Base-by-base conservation (phyloP, 2,113 vertebrate species). In the Periophthalmus modestus region DNA sequence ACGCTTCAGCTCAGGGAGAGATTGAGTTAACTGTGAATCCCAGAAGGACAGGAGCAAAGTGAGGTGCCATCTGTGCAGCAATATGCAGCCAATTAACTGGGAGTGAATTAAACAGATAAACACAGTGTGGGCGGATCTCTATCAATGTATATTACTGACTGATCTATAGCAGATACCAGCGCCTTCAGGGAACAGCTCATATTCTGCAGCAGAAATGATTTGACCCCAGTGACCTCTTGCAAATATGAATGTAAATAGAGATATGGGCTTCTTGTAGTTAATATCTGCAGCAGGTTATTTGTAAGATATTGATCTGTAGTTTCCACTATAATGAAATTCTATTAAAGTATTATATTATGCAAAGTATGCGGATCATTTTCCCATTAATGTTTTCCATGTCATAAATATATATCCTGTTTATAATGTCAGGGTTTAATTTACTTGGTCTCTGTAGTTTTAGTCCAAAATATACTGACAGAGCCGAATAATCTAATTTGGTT, bases 61-160 rank as follows among this genome's bases (percentile, higher is more conserved):
- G 63, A 76, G 34, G 18, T 14, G 57, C 84, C 84, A 89, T 90
- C 85, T 89, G 89, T 24, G 84, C 75, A 15, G 77, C 81, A 81
- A 75, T 74, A 80, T 73, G 80, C 73, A 82, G 62, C 71, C 68
- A 78, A 89, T 89, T 84, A 87, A 85, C 68, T 50, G 43, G 71
- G 86, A 68, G 69, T 82, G 69, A 79, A 82, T 72, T 28, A 83
- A 81, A 28, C 54, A 62, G 74, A 86, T 79, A 69, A 79, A 82
- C 76, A 71, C 21, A 55, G n/a, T 3, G 23, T 43, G 62, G 34
- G 69, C 48, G 28, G 78, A 85, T 88, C 74, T 71, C 72, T 83
- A 82, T 54, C 16, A 15, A 75, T 78, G 74, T 46, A 75, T 80
- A 79, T 69, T 75, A 68, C 24, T 73, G n/a, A 58, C 6, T 58